Conservation (phyloP, 2,888 invertebrate species). For the Agrochola litura region DNA sequence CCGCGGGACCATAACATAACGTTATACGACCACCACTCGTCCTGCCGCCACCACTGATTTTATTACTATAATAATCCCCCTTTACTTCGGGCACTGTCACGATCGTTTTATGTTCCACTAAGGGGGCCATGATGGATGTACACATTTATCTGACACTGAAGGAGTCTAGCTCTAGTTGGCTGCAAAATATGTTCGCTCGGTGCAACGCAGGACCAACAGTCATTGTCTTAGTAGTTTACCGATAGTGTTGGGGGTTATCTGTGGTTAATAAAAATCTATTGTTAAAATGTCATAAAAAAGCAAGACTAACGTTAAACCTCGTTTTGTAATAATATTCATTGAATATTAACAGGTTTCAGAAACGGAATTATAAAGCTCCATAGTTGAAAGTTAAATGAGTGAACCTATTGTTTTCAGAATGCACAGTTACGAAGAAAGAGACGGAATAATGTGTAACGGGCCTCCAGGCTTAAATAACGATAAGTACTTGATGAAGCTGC, state of each 20-base stretch:
- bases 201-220: not conserved
- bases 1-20: conserved; percentile 11
- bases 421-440: not conserved
- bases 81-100: not conserved
- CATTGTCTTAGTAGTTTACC: not conserved
- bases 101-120: not conserved
- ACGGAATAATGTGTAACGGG: not conserved
- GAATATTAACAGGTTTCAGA: conserved; percentile 19
- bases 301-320: not conserved
- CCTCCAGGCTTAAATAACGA: not conserved
- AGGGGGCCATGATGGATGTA: not conserved
- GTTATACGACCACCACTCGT: conserved; percentile 8
- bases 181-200: not conserved
- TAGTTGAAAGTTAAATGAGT: conserved; percentile 15
- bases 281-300: not conserved
- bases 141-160: not conserved
- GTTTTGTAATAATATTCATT: not conserved
- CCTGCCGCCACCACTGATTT: conserved; percentile 26
- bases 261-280: not conserved
- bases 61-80: conserved; percentile 19
- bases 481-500: not conserved
- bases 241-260: not conserved
- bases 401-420: not conserved
- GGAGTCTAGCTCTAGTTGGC: not conserved
- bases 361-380: not conserved